Evolutionary conservation across 2,888 invertebrate genomes (phyloP).

Genomic region (Heteromyza rotundicornis): DNA sequence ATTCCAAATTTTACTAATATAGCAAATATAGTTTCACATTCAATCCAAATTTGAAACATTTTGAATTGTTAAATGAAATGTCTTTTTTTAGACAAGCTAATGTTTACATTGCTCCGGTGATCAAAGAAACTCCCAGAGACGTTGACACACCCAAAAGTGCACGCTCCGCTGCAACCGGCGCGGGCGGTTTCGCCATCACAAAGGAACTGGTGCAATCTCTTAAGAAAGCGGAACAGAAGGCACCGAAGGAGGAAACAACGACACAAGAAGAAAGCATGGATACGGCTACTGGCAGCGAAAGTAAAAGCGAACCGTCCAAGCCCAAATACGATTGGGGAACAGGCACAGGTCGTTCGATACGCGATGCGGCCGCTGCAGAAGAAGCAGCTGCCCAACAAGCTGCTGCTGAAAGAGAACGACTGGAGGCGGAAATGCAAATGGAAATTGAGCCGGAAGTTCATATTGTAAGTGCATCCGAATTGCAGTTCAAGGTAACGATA

Average conservation of each 20-base stretch:
- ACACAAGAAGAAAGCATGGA: background rate
- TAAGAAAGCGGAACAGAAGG: constrained; percentile 38
- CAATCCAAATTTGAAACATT: no score
- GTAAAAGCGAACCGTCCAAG: constrained; percentile 25
- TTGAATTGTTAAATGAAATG: background rate
- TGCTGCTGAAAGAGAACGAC: constrained; percentile 15
- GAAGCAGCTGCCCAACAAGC: constrained; percentile 13
- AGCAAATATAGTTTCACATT: no score
- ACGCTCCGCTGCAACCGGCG: constrained; percentile 33
- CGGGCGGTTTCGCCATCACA: constrained; percentile 50
- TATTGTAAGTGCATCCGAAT: constrained; percentile 49
- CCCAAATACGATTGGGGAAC: constrained; percentile 56
- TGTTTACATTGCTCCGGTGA: constrained; percentile 64
- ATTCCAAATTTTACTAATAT: no score
- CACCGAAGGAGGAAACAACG: background rate
- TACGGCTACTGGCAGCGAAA: background rate
- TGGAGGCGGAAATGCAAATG: constrained; percentile 31
- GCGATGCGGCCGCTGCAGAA: constrained; percentile 32
- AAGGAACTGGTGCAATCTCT: constrained; percentile 51
- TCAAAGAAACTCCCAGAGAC: constrained; percentile 31
- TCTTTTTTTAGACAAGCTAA: constrained; percentile 70
- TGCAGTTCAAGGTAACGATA: no score
- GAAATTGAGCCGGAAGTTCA: constrained; percentile 46
- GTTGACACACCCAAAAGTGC: constrained; percentile 37
- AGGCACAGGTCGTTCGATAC: constrained; percentile 49